Conservation (phyloP, 2,888 invertebrate species). For the Dugesia japonica region DNA sequence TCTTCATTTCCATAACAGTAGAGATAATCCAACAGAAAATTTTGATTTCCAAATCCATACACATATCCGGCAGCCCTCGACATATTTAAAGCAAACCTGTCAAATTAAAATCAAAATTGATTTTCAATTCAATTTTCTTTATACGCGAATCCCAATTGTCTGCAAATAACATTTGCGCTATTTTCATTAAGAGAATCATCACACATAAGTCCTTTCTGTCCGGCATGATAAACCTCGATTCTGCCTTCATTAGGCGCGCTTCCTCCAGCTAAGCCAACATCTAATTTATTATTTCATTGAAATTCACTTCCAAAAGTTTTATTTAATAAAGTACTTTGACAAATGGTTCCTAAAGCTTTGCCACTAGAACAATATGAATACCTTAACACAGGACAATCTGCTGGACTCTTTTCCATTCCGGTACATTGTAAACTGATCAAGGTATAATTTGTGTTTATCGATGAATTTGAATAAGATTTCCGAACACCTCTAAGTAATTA, state of each 20-base stretch:
- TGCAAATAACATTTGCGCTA: background rate
- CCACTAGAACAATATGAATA: background rate
- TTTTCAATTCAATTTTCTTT: too few relatives aligned
- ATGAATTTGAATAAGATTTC: background rate
- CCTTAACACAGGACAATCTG: background rate
- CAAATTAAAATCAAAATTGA: too few relatives aligned
- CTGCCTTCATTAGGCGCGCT: background rate
- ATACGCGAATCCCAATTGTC: constrained; percentile 6
- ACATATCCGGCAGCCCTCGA: background rate
- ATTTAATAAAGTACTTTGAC: background rate
- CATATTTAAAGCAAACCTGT: background rate
- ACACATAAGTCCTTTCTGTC: background rate
- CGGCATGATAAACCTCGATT: background rate
- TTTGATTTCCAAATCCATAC: constrained; percentile 42
- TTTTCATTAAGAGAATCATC: background rate
- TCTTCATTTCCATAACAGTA: constrained; percentile 58
- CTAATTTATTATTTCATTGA: too few relatives aligned
- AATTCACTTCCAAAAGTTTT: background rate
- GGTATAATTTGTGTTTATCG: background rate
- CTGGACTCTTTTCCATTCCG: background rate
- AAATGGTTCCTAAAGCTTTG: background rate
- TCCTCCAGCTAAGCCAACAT: background rate
- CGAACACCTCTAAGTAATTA: background rate
- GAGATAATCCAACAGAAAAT: constrained; percentile 59
- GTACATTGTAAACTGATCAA: background rate